A percentile compares a stretch with the other conserved stretches of the same genome.
These are phyloP conservation scores for Alentia gelatinosa DNA, from an alignment of 2,888 invertebrate genomes.

Conservation along the genomic window DNA sequence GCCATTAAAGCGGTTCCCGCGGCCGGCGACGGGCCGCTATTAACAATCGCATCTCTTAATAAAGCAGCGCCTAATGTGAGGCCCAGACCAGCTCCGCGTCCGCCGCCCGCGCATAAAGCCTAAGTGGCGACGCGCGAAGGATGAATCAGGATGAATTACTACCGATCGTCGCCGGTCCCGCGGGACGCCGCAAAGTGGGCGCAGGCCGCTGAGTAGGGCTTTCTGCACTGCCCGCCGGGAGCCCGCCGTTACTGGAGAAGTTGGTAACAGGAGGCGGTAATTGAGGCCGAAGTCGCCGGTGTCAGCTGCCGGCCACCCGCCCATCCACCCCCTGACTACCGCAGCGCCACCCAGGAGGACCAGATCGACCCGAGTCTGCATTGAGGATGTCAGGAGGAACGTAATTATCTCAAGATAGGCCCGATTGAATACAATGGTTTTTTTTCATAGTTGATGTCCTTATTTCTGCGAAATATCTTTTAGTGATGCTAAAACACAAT, in stretches of 20 bases:
- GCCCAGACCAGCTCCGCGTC: not conserved
- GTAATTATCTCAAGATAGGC: too few species aligned
- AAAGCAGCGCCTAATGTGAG: not conserved
- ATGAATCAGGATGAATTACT: not conserved
- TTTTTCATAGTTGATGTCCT: too few species aligned
- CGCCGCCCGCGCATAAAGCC: not conserved
- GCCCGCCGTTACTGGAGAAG: not conserved
- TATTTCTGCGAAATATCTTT: too few species aligned
- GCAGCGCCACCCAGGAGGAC: too few species aligned
- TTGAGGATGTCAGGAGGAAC: too few species aligned
- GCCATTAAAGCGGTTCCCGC: too few species aligned
- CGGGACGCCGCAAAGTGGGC: not conserved
- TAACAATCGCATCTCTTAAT: constrained; percentile 42
- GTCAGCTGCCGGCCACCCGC: not conserved
- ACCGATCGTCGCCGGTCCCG: not conserved
- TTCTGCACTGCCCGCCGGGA: not conserved
- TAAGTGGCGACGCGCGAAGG: not conserved
- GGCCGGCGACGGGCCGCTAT: not conserved
- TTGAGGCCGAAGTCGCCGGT: not conserved
- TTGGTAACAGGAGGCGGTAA: constrained; percentile 3
- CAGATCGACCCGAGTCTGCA: too few species aligned
- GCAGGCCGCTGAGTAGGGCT: not conserved
- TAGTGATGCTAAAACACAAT: too few species aligned
- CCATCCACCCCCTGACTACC: too few species aligned
- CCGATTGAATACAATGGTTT: too few species aligned